phyloP scores from a whole-genome alignment of 2,113 vertebrate species.

The Boleophthalmus pectinirostris region DNA sequence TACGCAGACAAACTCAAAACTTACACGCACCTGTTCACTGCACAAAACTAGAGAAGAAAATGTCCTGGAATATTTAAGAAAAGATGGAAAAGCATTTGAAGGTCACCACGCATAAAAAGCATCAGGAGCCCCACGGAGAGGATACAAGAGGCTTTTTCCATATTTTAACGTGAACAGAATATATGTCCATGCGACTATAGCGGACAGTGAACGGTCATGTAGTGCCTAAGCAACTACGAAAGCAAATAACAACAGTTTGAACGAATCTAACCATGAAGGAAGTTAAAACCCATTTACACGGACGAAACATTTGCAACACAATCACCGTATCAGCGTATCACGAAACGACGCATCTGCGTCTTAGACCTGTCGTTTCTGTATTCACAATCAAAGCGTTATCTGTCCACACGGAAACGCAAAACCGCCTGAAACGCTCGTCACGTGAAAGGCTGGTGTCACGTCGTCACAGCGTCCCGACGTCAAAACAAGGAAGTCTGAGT shows the following conservation, averaged over 20 bases:
- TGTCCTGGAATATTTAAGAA: constrained; percentile 42
- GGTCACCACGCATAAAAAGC: constrained; percentile 33
- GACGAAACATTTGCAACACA: too few relatives aligned
- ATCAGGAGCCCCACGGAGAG: constrained; percentile 29
- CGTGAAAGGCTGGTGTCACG: too few relatives aligned
- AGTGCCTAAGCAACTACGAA: background rate
- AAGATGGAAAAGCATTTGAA: constrained; percentile 21
- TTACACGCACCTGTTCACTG: constrained; percentile 12
- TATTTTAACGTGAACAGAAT: background rate
- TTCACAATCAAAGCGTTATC: too few relatives aligned
- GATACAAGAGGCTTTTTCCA: background rate
- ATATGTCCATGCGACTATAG: background rate
- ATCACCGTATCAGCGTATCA: too few relatives aligned
- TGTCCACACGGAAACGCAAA: too few relatives aligned
- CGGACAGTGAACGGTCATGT: background rate
- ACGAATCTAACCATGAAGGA: background rate
- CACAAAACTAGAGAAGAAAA: constrained; percentile 18
- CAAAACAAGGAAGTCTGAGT: too few relatives aligned
- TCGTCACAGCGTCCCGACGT: too few relatives aligned
- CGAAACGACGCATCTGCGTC: too few relatives aligned
- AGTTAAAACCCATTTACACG: too few relatives aligned
- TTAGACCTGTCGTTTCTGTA: too few relatives aligned
- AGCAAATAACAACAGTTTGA: background rate
- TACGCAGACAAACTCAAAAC: constrained; percentile 46
- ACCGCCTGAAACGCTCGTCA: too few relatives aligned